Evolutionary conservation across 2,888 invertebrate genomes (phyloP), one percentile per base, ranked within the genome.

Genomic region (Microctonus hyperodae): DNA sequence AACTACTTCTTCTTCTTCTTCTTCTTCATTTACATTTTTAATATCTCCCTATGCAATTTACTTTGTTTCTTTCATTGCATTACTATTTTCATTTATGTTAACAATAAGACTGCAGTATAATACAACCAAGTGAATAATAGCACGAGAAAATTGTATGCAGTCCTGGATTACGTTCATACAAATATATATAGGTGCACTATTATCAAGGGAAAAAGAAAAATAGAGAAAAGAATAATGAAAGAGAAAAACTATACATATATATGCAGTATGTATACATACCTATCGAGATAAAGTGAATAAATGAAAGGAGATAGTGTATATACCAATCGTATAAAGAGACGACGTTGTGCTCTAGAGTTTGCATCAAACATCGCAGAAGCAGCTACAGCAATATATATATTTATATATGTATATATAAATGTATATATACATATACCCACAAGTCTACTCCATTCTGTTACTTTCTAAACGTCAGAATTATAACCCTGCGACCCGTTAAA

Each of bases 401-500:
- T n/a, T n/a, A n/a, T n/a, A n/a, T n/a, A n/a, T n/a, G n/a, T n/a
- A n/a, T n/a, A n/a, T n/a, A n/a, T n/a, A n/a, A n/a, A n/a, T n/a
- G n/a, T n/a, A n/a, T n/a, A n/a, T n/a, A n/a, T n/a, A n/a, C n/a
- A n/a, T n/a, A n/a, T n/a, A n/a, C n/a, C n/a, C n/a, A n/a, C n/a
- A n/a, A n/a, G n/a, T 44, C n/a, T 16, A 16, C 7, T 37, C n/a
- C 16, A 67, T 59, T 67, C 69, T 56, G 70, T 72, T 70, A 73
- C 73, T 73, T 73, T 72, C 73, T 73, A 73, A 73, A 71, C 67
- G 69, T 64, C 56, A 33, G 75, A 75, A 74, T 75, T 77, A 78
- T 80, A 80, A 81, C 79, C 44, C 79, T 78, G 79, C 78, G 78
- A 80, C 78, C 79, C 71, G 77, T 74, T 79, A 78, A 80, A 77